Base-by-base conservation (phyloP, 2,888 invertebrate genomes). In the Aporophyla nigra region DNA sequence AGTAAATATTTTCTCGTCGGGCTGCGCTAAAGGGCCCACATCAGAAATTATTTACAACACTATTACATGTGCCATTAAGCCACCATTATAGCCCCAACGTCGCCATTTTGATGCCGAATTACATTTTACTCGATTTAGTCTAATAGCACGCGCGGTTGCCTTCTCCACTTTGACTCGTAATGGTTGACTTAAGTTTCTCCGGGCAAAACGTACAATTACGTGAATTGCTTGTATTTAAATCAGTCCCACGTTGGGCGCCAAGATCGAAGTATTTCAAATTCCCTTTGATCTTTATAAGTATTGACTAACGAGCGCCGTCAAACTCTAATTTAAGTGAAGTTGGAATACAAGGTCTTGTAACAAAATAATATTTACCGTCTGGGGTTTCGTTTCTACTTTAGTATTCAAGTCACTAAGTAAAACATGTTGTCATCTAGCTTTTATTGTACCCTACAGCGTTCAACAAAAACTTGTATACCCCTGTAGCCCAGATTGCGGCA, bases 1-100 rank as follows among this genome's bases (percentile, higher is more conserved):
- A 76, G 74, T 82, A 73, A 79, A 88, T 83, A 87, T 82, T 79
- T 86, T 82, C 84, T 84, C 56, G 16, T 61, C 61, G 16, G 70
- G 81, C 63, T 70, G 76, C 54, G 53, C 67, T 79, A 59, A 74
- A 83, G 76, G 79, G 70, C 59, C 69, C 71, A 77, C 76, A 80
- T 79, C 78, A 85, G 86, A 91, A 90, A 92, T 93, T 91, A 93
- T 93, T 93, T 90, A 92, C 90, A 90, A 85, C 89, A 92, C 91
- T 92, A 92, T 94, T 92, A 94, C 91, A 93, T 90, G 90, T 89
- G 85, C 93, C 92, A 94, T 94, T 94, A 93, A 88, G 82, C 88
- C 83, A 87, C 90, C 91, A 93, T 93, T 92, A 90, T 84, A 81
- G 86, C 86, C 82, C 40, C 61, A 61, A 83, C 86, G 88, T 83